These are phyloP conservation scores for Ips typographus DNA, from an alignment of 1,140 invertebrate genomes.

Conservation along the genomic window DNA sequence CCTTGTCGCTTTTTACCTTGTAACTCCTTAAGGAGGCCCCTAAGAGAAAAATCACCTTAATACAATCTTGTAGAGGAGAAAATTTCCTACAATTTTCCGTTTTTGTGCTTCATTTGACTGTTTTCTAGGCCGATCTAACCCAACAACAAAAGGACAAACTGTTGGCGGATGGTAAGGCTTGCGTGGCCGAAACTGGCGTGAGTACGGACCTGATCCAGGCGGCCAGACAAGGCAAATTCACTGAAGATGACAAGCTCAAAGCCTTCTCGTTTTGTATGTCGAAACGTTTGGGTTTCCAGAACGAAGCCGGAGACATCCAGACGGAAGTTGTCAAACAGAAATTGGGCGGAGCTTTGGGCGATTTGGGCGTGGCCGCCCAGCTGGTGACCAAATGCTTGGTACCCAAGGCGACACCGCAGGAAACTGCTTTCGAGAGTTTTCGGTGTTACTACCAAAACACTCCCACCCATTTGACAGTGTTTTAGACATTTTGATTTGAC, in stretches of 20 bases:
- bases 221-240: slow-evolving; percentile 37
- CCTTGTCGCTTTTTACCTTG: too few species aligned
- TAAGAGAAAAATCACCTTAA: too few species aligned
- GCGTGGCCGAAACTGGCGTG: slow-evolving; percentile 24
- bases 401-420: slow-evolving; percentile 18
- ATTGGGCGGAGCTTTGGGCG: slow-evolving; percentile 49
- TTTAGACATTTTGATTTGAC: not conserved
- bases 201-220: slow-evolving; percentile 23
- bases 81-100: not conserved
- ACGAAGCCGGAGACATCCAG: slow-evolving; percentile 51
- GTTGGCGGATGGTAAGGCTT: slow-evolving; percentile 15
- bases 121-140: slow-evolving; percentile 34
- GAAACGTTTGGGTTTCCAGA: slow-evolving; percentile 51
- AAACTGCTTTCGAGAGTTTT: slow-evolving; percentile 30
- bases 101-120: not conserved
- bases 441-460: slow-evolving; percentile 37
- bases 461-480: slow-evolving; percentile 24
- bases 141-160: slow-evolving; percentile 36
- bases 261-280: slow-evolving; percentile 54
- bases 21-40: too few species aligned
- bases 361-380: slow-evolving; percentile 28
- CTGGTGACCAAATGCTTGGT: slow-evolving; percentile 19
- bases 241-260: slow-evolving; percentile 52
- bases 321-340: slow-evolving; percentile 51
- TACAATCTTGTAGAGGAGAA: too few species aligned